Conservation (phyloP, 2,888 invertebrate species). For the Drosophila borborema region DNA sequence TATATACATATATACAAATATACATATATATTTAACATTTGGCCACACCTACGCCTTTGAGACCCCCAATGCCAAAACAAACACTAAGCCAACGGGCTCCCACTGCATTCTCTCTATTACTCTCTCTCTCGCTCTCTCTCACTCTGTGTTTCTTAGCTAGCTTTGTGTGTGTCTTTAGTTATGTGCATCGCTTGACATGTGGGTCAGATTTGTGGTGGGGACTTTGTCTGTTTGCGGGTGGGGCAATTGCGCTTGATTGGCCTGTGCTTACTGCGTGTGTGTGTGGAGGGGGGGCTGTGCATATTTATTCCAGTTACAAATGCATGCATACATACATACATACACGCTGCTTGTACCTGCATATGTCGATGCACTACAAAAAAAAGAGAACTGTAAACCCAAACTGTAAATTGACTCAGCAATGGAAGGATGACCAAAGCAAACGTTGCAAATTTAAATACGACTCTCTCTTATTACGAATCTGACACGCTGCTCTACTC, state of each 20-base stretch:
- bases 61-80: slow-evolving; percentile 17
- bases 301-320: slow-evolving; percentile 17
- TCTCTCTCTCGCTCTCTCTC: neutral
- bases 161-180: slow-evolving; percentile 34
- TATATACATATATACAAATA: slow-evolving; percentile 15
- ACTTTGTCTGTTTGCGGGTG: slow-evolving; percentile 9
- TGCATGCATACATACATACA: slow-evolving; percentile 3
- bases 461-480: slow-evolving; percentile 2
- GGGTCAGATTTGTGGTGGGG: slow-evolving; percentile 54
- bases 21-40: slow-evolving; percentile 59
- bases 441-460: neutral
- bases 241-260: slow-evolving; percentile 47
- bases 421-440: neutral
- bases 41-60: slow-evolving; percentile 70
- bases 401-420: neutral
- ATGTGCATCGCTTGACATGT: slow-evolving; percentile 54
- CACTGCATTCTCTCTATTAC: neutral
- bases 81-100: neutral
- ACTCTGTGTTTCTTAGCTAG: slow-evolving; percentile 14
- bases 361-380: neutral
- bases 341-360: neutral
- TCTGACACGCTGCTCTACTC: neutral
- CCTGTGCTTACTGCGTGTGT: slow-evolving; percentile 11
- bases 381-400: neutral
- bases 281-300: slow-evolving; percentile 20